Conservation (phyloP, 2,888 invertebrate genomes). For the Polydrusus cervinus region DNA sequence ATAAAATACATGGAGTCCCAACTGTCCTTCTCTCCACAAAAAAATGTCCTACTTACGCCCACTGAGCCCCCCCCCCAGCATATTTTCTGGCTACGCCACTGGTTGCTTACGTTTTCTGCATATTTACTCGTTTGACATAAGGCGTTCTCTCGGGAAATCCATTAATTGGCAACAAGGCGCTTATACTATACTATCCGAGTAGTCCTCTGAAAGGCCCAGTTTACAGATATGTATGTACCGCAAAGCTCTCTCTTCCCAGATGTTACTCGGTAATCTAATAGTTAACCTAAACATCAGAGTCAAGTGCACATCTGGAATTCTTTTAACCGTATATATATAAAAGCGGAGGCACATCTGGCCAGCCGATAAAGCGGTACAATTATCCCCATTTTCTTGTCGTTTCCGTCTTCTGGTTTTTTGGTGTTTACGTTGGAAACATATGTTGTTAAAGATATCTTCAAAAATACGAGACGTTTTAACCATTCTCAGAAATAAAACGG, state of each 20-base stretch:
- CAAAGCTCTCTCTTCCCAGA: slow-evolving; percentile 58
- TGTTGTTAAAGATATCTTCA: slow-evolving; percentile 19
- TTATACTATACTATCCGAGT: no score
- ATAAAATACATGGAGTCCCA: no score
- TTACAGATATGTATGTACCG: not conserved
- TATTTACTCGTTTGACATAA: no score
- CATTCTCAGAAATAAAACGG: slow-evolving; percentile 31
- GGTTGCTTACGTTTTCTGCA: no score
- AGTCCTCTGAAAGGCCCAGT: not conserved
- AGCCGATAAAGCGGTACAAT: slow-evolving; percentile 53
- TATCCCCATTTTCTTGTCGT: slow-evolving; percentile 55
- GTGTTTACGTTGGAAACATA: slow-evolving; percentile 38
- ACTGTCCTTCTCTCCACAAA: no score
- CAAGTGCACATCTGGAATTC: slow-evolving; percentile 67
- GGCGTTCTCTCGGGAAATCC: no score
- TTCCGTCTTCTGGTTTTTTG: slow-evolving; percentile 55
- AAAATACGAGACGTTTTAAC: slow-evolving; percentile 2
- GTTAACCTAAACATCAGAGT: slow-evolving; percentile 63
- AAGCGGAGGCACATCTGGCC: slow-evolving; percentile 58
- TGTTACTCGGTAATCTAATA: slow-evolving; percentile 65
- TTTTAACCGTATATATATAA: slow-evolving; percentile 56
- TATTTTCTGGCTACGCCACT: no score
- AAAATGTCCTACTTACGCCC: no score
- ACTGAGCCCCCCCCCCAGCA: no score
- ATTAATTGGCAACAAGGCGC: no score